phyloP scores from a whole-genome alignment of 2,113 vertebrate genomes.

The Cynopterus brachyotis region DNA sequence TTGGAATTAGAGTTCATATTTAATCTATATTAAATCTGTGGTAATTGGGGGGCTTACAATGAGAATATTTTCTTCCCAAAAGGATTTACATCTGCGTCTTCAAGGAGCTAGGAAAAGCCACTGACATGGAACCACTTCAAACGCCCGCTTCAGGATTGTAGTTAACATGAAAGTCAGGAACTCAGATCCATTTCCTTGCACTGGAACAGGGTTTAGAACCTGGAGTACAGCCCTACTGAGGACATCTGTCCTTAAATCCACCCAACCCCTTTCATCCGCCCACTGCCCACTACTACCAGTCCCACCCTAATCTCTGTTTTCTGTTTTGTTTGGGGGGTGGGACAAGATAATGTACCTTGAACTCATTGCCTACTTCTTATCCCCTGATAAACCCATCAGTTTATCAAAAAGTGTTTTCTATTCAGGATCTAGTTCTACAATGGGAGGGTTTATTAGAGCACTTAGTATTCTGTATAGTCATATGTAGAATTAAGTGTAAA shows the following conservation, averaged over 20 bases:
- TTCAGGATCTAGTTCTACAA: not conserved
- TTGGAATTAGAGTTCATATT: not conserved
- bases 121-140: not conserved
- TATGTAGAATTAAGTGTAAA: not conserved
- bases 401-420: not conserved
- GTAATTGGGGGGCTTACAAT: not conserved
- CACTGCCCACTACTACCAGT: not conserved
- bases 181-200: not conserved
- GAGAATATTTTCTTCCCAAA: constrained; percentile 4
- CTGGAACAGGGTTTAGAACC: not conserved
- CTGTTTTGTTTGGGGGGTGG: not conserved
- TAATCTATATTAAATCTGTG: not conserved
- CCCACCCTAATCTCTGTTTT: not conserved
- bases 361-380: not conserved
- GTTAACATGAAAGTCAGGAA: not conserved
- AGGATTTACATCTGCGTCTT: not conserved
- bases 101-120: not conserved
- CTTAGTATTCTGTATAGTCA: not conserved
- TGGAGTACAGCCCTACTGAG: not conserved
- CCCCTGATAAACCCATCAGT: not conserved
- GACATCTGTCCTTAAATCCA: too few species aligned
- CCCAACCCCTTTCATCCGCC: not conserved
- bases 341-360: too few species aligned
- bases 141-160: too few species aligned
- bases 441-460: not conserved